Conservation (phyloP, 2,113 vertebrate species). For the Syngnathoides biaculeatus region DNA sequence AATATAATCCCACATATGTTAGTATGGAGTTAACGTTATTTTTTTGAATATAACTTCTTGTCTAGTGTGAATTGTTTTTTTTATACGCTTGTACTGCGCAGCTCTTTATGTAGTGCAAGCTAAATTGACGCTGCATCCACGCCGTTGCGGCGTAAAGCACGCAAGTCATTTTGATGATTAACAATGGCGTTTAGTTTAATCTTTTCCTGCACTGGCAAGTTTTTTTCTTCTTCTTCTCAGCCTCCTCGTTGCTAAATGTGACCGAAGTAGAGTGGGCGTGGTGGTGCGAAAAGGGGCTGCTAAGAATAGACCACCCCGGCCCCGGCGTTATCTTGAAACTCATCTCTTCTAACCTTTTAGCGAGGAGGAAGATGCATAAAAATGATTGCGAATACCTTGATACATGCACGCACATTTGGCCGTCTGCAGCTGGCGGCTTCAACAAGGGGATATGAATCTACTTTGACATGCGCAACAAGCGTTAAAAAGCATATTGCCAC, state of each 20-base stretch:
- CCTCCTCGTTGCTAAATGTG: slow-evolving; percentile 9
- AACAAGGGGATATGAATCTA: slow-evolving; percentile 13
- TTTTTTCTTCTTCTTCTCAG: slow-evolving; percentile 14
- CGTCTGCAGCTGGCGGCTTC: slow-evolving; percentile 18
- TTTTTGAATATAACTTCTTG: too few relatives aligned
- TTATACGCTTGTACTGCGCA: not conserved
- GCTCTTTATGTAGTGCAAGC: too few relatives aligned
- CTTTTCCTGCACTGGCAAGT: not conserved
- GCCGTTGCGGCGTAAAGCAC: not conserved
- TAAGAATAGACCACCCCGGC: slow-evolving; percentile 50
- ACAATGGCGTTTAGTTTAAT: not conserved
- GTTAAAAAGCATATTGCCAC: slow-evolving; percentile 14
- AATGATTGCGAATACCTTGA: not conserved
- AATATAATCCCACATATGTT: not conserved
- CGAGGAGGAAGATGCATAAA: slow-evolving; percentile 10
- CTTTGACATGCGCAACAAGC: slow-evolving; percentile 61
- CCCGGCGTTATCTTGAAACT: slow-evolving; percentile 38
- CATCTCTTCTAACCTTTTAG: slow-evolving; percentile 34
- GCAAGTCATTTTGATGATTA: not conserved
- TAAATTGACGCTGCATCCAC: not conserved
- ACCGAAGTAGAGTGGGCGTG: slow-evolving; percentile 52
- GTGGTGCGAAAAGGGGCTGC: slow-evolving; percentile 19
- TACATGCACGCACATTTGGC: not conserved
- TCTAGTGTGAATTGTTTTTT: too few relatives aligned
- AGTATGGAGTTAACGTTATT: not conserved